Evolutionary conservation across 1,140 invertebrate genomes (phyloP), one percentile per base, ranked within the genome.

Genomic region (Seison nebaliae): DNA sequence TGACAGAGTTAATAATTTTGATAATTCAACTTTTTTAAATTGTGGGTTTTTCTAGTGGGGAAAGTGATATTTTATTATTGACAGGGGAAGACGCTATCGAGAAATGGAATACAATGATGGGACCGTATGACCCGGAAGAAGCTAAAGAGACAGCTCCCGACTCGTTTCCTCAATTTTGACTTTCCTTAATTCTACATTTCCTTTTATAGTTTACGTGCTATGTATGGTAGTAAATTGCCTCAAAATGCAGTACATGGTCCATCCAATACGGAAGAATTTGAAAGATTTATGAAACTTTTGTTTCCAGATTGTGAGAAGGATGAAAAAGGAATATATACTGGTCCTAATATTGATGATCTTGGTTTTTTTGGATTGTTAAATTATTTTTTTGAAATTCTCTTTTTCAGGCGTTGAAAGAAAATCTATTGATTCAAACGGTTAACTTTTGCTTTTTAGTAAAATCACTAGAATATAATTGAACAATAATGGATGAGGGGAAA

Each of bases 61-160:
- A 51, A n/a, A 54, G 54, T 8, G 43, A 49, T 30, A 51, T 58
- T 36, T 54, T 58, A 52, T 51, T 59, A 24, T 46, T 59, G 15
- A 51, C 54, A 23, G 36, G 49, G 47, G 53, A 58, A 43, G 50
- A 49, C 45, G 57, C 55, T 21, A 50, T 58, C 14, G 44, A 50
- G 16, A 51, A 51, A 11, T 59, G 54, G 55, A 43, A 54, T 36
- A 36, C 46, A n/a, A 14, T 49, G 21, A 52, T 58, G 28, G 57
- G 57, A 23, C 51, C 52, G 11, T 51, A 47, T 23, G 53, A 59
- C 39, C 57, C 57, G 12, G 44, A 45, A 22, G 36, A 51, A 30
- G 57, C 57, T 4, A 57, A 54, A 43, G 44, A 46, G 37, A 44
- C 48, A 30, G 42, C 45, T 18, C 54, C 54, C 28, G 45, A 56